Evolutionary conservation across 2,888 invertebrate species (phyloP).

Genomic region (Girardia tigrina): DNA sequence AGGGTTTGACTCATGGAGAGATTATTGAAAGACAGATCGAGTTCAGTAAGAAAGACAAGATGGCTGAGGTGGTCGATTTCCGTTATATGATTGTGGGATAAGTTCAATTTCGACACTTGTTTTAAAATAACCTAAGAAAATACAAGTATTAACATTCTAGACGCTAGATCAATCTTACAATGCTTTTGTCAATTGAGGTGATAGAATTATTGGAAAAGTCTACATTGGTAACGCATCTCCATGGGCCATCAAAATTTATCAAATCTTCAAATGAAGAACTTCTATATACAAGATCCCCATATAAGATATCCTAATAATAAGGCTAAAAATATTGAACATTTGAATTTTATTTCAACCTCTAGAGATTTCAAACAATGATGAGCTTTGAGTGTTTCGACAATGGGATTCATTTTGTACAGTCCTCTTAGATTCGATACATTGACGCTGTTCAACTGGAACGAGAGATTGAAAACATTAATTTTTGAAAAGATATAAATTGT

Average conservation of each 20-base stretch:
- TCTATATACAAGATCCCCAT: not conserved
- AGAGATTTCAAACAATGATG: not conserved
- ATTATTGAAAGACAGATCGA: not conserved
- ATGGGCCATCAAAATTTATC: not conserved
- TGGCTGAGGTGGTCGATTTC: not conserved
- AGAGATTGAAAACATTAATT: not conserved
- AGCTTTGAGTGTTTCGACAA: not conserved
- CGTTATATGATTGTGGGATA: not conserved
- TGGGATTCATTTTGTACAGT: not conserved
- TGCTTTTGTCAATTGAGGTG: not conserved
- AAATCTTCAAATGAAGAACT: not conserved
- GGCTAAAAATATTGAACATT: not conserved
- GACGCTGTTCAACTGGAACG: not conserved
- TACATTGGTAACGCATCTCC: not conserved
- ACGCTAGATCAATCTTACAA: not conserved
- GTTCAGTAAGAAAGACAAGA: not conserved
- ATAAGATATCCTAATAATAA: not conserved
- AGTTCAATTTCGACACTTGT: not conserved
- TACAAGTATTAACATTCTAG: too few relatives aligned
- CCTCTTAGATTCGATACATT: not conserved
- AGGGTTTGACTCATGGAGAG: not conserved
- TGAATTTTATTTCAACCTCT: not conserved
- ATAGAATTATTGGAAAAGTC: not conserved
- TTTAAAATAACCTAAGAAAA: not conserved
- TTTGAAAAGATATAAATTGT: too few relatives aligned